Percentiles rank a stretch among this genome's conserved stretches.
phyloP scores from a whole-genome alignment of 2,888 invertebrate genomes.

The Dusona sp. region DNA sequence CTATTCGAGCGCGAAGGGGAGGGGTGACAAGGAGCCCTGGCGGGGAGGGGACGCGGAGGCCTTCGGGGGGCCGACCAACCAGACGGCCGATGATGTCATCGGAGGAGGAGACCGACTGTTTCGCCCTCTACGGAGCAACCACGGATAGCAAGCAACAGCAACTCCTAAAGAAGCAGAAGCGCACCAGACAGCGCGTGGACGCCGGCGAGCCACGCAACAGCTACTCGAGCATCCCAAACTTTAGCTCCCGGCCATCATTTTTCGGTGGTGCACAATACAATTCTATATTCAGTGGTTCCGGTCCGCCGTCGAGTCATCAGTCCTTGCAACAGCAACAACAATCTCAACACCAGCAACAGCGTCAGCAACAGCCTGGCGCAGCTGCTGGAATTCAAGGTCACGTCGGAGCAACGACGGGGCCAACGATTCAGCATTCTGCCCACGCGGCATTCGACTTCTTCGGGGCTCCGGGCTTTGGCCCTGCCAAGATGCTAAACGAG shows the following conservation, averaged over 20 bases:
- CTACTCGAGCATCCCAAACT: conserved; percentile 93
- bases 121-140: conserved; percentile 95
- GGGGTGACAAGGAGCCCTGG: conserved; percentile 86
- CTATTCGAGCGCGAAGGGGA: conserved; percentile 88
- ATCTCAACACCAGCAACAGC: conserved; percentile 86
- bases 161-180: conserved; percentile 96
- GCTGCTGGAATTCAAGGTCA: conserved; percentile 81
- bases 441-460: conserved; percentile 91
- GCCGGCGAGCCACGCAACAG: conserved; percentile 98
- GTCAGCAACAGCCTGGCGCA: conserved; percentile 87
- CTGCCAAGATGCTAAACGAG: conserved; percentile 97
- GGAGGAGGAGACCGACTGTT: conserved; percentile 97
- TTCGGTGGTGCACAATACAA: conserved; percentile 95
- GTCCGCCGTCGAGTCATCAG: conserved; percentile 79
- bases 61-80: conserved; percentile 90
- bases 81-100: conserved; percentile 97
- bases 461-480: conserved; percentile 93
- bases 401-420: conserved; percentile 84
- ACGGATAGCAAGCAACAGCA: conserved; percentile 87
- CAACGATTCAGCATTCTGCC: conserved; percentile 86
- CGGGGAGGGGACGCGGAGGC: conserved; percentile 90
- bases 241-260: conserved; percentile 92
- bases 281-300: conserved; percentile 92
- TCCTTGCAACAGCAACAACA: conserved; percentile 68
- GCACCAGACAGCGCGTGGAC: conserved; percentile 98